Conservation (phyloP, 2,888 invertebrate species). For the Cyaniris semiargus region DNA sequence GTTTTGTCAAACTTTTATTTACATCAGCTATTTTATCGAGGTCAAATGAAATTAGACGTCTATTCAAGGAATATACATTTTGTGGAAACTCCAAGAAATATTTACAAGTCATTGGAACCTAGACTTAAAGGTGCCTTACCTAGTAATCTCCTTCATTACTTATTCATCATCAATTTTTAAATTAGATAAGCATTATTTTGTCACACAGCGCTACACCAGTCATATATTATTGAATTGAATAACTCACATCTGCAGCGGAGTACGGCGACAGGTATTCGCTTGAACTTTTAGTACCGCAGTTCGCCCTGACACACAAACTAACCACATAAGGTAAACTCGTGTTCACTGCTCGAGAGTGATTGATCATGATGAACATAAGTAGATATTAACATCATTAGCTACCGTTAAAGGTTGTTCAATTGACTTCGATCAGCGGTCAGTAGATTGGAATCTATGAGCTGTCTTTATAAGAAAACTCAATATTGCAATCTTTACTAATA, state of each 20-base stretch:
- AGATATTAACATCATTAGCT: neutral
- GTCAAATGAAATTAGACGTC: slow-evolving; percentile 9
- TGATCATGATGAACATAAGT: slow-evolving; percentile 17
- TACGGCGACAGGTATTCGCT: slow-evolving; percentile 29
- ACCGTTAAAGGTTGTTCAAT: slow-evolving; percentile 9
- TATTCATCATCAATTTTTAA: too few relatives aligned
- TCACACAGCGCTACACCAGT: neutral
- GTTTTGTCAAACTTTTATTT: slow-evolving; percentile 18
- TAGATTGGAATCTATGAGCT: neutral
- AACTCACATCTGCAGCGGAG: neutral
- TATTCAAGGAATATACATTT: neutral
- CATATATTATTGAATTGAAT: too few relatives aligned
- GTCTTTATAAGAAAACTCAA: neutral
- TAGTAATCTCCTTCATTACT: neutral
- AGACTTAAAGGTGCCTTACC: neutral
- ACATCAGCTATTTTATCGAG: slow-evolving; percentile 23
- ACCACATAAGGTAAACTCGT: slow-evolving; percentile 31
- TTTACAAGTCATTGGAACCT: neutral
- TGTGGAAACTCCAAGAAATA: neutral
- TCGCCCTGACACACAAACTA: slow-evolving; percentile 31
- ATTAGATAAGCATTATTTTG: neutral
- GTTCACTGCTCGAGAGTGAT: neutral
- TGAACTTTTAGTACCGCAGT: slow-evolving; percentile 28
- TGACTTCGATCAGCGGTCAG: slow-evolving; percentile 1
- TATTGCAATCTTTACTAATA: neutral